Conservation (phyloP, 64 coral and sea anemone genomes). For the Hydrozoanthus tunicans region DNA sequence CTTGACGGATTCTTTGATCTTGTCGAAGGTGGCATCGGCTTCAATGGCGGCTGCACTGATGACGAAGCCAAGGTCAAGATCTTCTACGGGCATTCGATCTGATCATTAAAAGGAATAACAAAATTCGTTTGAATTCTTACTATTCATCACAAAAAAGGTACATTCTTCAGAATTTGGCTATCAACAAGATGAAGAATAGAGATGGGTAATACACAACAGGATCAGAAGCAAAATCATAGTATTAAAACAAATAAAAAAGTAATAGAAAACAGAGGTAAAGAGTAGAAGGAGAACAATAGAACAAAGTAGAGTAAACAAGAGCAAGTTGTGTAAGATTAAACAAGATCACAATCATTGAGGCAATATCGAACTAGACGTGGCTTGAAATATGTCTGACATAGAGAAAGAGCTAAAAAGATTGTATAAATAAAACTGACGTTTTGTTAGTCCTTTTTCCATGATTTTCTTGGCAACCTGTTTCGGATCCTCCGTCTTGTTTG, state of each 20-base stretch:
- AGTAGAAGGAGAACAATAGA: too few relatives aligned
- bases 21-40: constrained; percentile 46
- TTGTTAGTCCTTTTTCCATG: constrained; percentile 50
- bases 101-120: neutral
- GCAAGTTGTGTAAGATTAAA: neutral
- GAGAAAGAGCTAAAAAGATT: neutral
- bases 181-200: too few relatives aligned
- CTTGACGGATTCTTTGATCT: constrained; percentile 47
- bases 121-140: too few relatives aligned
- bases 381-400: neutral
- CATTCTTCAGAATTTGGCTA: too few relatives aligned
- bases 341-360: neutral
- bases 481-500: constrained; percentile 34
- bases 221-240: neutral
- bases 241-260: neutral
- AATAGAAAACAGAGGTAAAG: too few relatives aligned
- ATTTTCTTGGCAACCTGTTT: constrained; percentile 37
- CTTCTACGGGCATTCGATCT: constrained; percentile 3
- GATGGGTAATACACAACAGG: neutral
- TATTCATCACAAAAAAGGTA: too few relatives aligned
- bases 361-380: neutral
- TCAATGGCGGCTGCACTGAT: constrained; percentile 36
- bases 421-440: constrained; percentile 20
- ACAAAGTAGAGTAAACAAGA: neutral
- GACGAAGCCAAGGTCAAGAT: constrained; percentile 60